Evolutionary conservation across 1,140 invertebrate genomes (phyloP).

Genomic region (Caenorhabditis inopinata): DNA sequence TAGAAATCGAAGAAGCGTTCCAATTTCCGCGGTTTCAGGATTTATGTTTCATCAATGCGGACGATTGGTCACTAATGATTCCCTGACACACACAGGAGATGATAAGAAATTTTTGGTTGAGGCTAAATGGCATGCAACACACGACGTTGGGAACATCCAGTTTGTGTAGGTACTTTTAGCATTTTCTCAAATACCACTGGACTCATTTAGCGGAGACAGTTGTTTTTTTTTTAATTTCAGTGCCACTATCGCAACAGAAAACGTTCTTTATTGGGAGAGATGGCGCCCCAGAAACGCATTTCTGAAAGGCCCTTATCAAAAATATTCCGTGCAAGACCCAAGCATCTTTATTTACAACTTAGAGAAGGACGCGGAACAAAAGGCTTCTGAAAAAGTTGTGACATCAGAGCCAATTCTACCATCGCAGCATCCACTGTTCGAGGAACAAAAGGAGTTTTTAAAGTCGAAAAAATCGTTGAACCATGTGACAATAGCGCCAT

Average conservation of each 20-base stretch:
- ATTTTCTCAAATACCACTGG: neutral
- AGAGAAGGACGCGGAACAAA: neutral
- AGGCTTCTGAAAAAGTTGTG: neutral
- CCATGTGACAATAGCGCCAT: neutral
- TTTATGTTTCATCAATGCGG: constrained; percentile 49
- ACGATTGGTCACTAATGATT: constrained; percentile 26
- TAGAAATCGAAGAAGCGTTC: too few species aligned
- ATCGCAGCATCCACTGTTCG: constrained; percentile 9
- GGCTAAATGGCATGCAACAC: constrained; percentile 43
- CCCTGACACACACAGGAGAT: constrained; percentile 48
- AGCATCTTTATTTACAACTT: constrained; percentile 8
- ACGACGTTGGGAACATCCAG: constrained; percentile 49
- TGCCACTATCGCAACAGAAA: constrained; percentile 42
- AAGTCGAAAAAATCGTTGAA: neutral
- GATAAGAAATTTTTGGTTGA: constrained; percentile 49
- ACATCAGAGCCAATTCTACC: neutral
- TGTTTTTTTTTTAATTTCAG: constrained; percentile 35
- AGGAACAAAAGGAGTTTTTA: constrained; percentile 22
- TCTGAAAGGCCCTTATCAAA: constrained; percentile 28
- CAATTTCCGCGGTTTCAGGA: constrained; percentile 33
- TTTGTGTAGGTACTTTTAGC: constrained; percentile 46
- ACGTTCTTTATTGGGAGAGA: constrained; percentile 50
- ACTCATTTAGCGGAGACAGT: too few species aligned
- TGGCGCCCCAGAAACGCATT: constrained; percentile 45
- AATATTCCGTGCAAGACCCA: neutral